Evolutionary conservation across 1,140 invertebrate genomes (phyloP).

Genomic region (Bactericera cockerelli): DNA sequence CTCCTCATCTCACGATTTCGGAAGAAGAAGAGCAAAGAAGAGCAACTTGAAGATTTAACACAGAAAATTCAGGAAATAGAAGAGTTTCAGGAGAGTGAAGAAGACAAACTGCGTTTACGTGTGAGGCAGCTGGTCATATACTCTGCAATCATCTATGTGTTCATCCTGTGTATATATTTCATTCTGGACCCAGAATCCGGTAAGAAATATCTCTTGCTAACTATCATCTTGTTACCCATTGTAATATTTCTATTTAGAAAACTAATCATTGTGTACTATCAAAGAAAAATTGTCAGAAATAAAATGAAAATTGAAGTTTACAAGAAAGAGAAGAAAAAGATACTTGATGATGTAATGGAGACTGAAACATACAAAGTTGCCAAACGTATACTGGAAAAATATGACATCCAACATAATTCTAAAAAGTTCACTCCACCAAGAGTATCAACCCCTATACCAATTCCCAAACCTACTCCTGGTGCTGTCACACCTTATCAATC

Average conservation of each 20-base stretch:
- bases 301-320: conserved; percentile 55
- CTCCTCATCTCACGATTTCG: not conserved
- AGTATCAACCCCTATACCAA: not conserved
- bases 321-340: conserved; percentile 65
- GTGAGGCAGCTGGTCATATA: not conserved
- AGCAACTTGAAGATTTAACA: conserved; percentile 3
- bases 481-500: not conserved
- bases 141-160: not conserved
- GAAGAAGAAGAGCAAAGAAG: not conserved
- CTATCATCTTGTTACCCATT: not conserved
- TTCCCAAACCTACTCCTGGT: not conserved
- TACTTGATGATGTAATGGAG: conserved; percentile 91
- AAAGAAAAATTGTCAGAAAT: conserved; percentile 63
- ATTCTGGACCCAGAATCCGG: not conserved
- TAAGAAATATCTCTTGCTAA: not conserved
- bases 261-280: conserved; percentile 73
- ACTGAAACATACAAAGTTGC: conserved; percentile 96
- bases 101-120: not conserved
- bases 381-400: conserved; percentile 79
- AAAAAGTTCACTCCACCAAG: not conserved
- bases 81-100: not conserved
- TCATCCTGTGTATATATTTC: not conserved
- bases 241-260: conserved; percentile 40
- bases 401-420: conserved; percentile 31
- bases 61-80: conserved; percentile 8